A percentile compares a stretch with the other conserved stretches of the same genome.
These are phyloP conservation scores for Aselliscus stoliczkanus DNA, from an alignment of 2,797 vertebrate species.

Conservation along the genomic window DNA sequence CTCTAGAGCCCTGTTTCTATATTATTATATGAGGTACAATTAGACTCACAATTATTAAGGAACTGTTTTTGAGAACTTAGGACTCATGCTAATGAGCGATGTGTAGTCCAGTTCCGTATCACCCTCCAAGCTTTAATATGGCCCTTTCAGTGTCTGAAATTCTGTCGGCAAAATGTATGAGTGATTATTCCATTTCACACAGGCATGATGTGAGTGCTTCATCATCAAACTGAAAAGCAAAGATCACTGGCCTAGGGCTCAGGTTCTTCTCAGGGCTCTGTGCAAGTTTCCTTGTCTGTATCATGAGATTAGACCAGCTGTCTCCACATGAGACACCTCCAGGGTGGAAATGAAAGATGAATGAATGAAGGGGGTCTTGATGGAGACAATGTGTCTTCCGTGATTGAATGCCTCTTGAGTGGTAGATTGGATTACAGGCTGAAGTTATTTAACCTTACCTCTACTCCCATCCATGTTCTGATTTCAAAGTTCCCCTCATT, in stretches of 20 bases:
- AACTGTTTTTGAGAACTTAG: not conserved
- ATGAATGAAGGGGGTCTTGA: not conserved
- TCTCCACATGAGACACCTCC: not conserved
- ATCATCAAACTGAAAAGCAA: not conserved
- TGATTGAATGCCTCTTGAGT: not conserved
- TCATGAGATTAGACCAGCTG: not conserved
- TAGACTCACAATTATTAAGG: constrained; percentile 32
- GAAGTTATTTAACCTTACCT: not conserved
- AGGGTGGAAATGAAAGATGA: not conserved
- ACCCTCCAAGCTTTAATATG: not conserved
- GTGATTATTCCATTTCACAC: not conserved
- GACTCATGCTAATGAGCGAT: not conserved
- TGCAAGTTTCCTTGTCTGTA: not conserved
- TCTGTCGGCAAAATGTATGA: not conserved
- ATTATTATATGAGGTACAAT: not conserved
- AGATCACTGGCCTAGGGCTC: not conserved
- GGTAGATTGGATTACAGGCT: not conserved
- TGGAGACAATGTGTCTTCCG: not conserved
- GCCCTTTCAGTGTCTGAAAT: not conserved
- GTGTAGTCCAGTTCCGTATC: not conserved
- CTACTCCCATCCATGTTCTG: not conserved
- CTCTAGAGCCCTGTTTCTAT: not conserved
- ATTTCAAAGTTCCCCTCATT: not conserved
- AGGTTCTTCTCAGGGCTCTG: not conserved
- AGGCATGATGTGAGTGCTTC: not conserved